A percentile compares a stretch with the other conserved stretches of the same genome.
Conservation (phyloP, 1,140 invertebrate genomes). For the Phortica variegata region DNA sequence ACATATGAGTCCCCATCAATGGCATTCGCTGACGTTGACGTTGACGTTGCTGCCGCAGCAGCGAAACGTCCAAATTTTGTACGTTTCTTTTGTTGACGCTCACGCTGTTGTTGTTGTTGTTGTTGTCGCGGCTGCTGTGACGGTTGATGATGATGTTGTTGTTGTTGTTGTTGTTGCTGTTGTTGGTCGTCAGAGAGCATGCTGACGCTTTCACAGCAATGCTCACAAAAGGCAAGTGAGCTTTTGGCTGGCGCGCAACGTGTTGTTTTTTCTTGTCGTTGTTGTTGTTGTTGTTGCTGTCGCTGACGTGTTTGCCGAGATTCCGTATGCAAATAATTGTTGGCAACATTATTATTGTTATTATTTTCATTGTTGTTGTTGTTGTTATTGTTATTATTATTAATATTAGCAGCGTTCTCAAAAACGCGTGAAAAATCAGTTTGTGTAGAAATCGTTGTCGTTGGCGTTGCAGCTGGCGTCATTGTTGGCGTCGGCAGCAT, state of each 20-base stretch:
- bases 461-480: too few species aligned
- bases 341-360: conserved; percentile 19
- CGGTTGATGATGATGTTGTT: conserved; percentile 1
- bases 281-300: not conserved
- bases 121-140: not conserved
- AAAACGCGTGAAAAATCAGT: too few species aligned
- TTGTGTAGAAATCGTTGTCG: too few species aligned
- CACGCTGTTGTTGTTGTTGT: conserved; percentile 29
- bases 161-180: conserved; percentile 20
- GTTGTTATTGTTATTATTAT: conserved; percentile 17
- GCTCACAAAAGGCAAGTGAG: conserved; percentile 43
- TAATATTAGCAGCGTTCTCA: not conserved
- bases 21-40: conserved; percentile 9
- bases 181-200: not conserved
- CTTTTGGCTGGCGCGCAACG: conserved; percentile 32
- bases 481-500: too few species aligned
- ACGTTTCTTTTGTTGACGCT: conserved; percentile 22
- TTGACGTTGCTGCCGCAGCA: not conserved
- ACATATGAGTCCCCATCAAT: conserved; percentile 30
- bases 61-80: conserved; percentile 5
- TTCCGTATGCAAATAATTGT: conserved; percentile 32
- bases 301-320: conserved; percentile 7
- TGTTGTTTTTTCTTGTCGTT: conserved; percentile 19
- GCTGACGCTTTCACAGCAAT: conserved; percentile 34
- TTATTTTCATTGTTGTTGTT: conserved; percentile 11